Percentiles rank a stretch among this genome's conserved stretches.
phyloP scores from a whole-genome alignment of 2,113 vertebrate genomes.

The Junco hyemalis region DNA sequence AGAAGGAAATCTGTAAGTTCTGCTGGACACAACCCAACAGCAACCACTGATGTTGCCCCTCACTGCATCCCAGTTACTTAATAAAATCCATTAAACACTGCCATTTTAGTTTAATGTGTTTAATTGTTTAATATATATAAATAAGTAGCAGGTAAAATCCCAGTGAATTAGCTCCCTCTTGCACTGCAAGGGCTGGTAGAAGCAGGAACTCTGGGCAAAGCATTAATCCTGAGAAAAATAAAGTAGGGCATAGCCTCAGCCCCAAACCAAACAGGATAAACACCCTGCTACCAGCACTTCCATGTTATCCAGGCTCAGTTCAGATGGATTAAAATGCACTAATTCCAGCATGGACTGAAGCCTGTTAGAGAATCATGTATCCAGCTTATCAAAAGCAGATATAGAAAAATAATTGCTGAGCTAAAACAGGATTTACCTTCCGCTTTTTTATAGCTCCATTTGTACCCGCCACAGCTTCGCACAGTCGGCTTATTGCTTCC shows the following conservation, averaged over 20 bases:
- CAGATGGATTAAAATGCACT: background rate
- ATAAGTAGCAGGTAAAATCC: background rate
- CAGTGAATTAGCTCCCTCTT: background rate
- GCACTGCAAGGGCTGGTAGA: background rate
- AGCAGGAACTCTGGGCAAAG: background rate
- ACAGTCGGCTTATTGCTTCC: conserved; percentile 92
- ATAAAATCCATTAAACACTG: background rate
- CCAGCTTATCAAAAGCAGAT: background rate
- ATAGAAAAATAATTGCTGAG: background rate
- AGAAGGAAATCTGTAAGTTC: background rate
- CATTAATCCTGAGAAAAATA: background rate
- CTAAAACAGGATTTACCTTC: conserved; percentile 78
- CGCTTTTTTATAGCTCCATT: conserved; percentile 80
- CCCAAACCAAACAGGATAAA: background rate
- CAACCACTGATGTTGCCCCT: background rate
- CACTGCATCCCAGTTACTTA: background rate
- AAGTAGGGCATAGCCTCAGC: background rate
- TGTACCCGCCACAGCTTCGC: conserved; percentile 80
- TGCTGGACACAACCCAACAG: background rate
- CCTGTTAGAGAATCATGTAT: background rate
- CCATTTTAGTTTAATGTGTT: background rate
- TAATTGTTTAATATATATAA: background rate
- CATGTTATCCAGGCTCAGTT: background rate
- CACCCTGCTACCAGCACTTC: background rate
- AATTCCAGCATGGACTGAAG: background rate